Base-by-base conservation (phyloP, 2,797 vertebrate species). In the Brachymystax lenok region DNA sequence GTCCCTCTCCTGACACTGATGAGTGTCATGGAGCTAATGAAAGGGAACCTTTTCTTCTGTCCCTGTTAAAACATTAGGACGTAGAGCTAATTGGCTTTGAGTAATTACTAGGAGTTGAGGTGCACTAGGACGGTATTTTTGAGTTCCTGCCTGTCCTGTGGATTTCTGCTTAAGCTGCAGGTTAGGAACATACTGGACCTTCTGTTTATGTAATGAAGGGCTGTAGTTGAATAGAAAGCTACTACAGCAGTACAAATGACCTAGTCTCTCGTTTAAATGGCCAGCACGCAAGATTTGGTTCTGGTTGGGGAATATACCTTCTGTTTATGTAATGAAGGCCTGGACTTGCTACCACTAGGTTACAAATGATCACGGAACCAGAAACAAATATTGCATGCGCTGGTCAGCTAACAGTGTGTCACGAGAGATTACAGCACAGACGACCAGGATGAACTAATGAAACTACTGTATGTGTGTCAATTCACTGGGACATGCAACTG, bases 21-120 rank as follows among this genome's bases (percentile, higher is more conserved):
- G 66, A 66, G 21, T 51, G 59, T 51, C 40, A 27, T 28, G 14
- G 56, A 63, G 56, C 30, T 63, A 74, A 63, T 35, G 28, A 35
- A 13, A 54, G 28, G 28, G 6, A 28, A 17, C 59, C 2, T 35
- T 28, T 30, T 30, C 35, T n/a, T 30, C 17, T 35, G 56, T 3
- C 8, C 72, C 33, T 61, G 72, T 63, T 35, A 21, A 74, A 61
- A 19, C 5, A 3, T 17, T 4, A 17, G 7, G 17, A 56, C 33
- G 28, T 30, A 27, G 6, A 33, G 61, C 3, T 74, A 74, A 67
- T 66, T 74, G 27, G 61, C 73, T 66, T 74, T 14, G 30, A 4
- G 35, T 67, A 28, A 51, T 50, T 46, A 28, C 35, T 27, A 30
- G 2, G 40, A 27, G 30, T 6, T 46, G 30, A 66, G 63, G 59